Evolutionary conservation across 2,113 vertebrate species (phyloP).

Genomic region (Grammomys dolichurus): DNA sequence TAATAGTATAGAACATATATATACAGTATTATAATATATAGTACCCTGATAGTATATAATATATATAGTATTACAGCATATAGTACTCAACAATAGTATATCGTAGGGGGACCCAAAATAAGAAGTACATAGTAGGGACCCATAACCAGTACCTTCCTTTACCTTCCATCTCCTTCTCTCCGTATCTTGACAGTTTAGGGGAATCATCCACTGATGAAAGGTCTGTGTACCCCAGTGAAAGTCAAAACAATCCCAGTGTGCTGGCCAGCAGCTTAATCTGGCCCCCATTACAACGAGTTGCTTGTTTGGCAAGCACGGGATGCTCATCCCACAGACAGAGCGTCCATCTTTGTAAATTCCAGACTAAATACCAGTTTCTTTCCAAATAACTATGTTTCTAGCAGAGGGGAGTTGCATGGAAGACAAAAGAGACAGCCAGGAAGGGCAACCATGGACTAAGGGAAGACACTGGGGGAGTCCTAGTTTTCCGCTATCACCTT

Average conservation of each 20-base stretch:
- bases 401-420: neutral
- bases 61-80: too few species aligned
- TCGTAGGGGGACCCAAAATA: neutral
- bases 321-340: neutral
- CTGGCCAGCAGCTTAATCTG: neutral
- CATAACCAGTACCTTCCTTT: rapidly evolving
- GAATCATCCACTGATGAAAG: neutral
- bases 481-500: neutral
- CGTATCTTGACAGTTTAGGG: neutral
- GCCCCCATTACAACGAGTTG: neutral
- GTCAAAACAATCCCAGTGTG: neutral
- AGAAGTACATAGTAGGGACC: neutral
- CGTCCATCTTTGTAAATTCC: neutral
- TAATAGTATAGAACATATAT: too few species aligned
- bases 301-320: neutral
- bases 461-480: too few species aligned
- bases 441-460: neutral
- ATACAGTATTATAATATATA: too few species aligned
- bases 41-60: too few species aligned
- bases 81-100: too few species aligned
- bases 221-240: neutral
- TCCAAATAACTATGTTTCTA: neutral
- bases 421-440: neutral
- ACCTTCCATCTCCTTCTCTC: too few species aligned
- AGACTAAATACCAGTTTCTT: neutral